Evolutionary conservation across 37 sponge, comb jelly and placozoan genomes (phyloP).

Genomic region (Ephydatia muelleri): DNA sequence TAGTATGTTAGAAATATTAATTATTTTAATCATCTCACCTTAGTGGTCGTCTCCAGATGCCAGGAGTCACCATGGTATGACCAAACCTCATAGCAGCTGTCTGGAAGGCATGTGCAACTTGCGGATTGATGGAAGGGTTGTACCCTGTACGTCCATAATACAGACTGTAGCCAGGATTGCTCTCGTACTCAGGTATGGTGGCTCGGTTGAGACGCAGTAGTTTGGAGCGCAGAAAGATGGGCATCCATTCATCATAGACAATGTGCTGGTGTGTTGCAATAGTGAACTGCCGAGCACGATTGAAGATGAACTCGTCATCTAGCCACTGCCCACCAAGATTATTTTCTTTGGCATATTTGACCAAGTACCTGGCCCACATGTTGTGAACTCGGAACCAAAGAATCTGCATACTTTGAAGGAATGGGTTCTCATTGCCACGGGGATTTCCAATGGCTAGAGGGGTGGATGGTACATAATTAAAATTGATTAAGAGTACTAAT

Average conservation of each 20-base stretch:
- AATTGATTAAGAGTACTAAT: no score
- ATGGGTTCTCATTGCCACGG: conserved; percentile 94
- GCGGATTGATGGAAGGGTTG: conserved; percentile 85
- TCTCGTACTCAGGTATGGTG: background rate
- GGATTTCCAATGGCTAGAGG: conserved; percentile 90
- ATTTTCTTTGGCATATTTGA: background rate
- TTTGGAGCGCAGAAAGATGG: conserved; percentile 77
- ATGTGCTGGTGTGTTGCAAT: conserved; percentile 94
- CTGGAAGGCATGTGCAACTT: conserved; percentile 91
- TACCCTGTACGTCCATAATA: conserved; percentile 68
- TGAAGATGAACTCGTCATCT: conserved; percentile 91
- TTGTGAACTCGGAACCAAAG: conserved; percentile 95
- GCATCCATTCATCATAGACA: conserved; percentile 86
- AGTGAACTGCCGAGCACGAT: conserved; percentile 88
- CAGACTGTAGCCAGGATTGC: conserved; percentile 59
- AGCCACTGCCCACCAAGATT: background rate
- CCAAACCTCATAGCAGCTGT: conserved; percentile 96
- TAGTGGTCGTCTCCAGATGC: conserved; percentile 70
- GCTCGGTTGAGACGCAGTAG: conserved; percentile 2
- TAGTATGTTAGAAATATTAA: no score
- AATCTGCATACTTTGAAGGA: conserved; percentile 85
- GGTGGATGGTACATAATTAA: background rate
- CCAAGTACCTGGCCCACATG: conserved; percentile 72
- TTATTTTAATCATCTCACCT: conserved; percentile 8
- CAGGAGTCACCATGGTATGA: conserved; percentile 94